phyloP scores from a whole-genome alignment of 2,888 invertebrate genomes.

The Pardosa pseudoannulata region DNA sequence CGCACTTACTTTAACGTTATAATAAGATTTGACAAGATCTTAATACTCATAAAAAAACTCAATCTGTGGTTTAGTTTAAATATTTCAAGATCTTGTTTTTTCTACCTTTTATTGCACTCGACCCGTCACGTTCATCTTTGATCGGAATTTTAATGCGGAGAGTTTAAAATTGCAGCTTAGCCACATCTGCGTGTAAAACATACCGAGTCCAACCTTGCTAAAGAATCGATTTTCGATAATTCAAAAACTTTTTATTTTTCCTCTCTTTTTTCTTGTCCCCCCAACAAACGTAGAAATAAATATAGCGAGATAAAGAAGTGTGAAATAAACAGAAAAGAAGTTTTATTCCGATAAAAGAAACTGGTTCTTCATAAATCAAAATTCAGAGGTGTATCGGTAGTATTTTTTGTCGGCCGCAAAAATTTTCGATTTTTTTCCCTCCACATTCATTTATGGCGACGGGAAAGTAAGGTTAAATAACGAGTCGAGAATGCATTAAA shows the following conservation, averaged over 20 bases:
- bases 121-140: neutral
- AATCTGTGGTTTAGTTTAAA: no score
- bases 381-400: neutral
- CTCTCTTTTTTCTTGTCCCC: no score
- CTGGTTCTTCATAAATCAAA: conserved; percentile 1
- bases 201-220: neutral
- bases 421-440: no score
- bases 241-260: neutral
- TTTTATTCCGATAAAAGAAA: neutral
- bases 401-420: neutral
- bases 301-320: neutral
- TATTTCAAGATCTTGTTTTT: no score
- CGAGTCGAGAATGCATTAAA: no score
- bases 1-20: no score
- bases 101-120: no score
- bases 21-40: no score
- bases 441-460: neutral
- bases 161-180: neutral
- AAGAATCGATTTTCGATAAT: neutral
- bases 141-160: neutral
- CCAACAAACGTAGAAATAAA: conserved; percentile 3
- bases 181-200: neutral
- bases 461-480: neutral
- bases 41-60: no score
- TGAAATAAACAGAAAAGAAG: conserved; percentile 2